Evolutionary conservation across 64 coral and sea anemone species (phyloP).

Genomic region (Dendronephthya gigantea): DNA sequence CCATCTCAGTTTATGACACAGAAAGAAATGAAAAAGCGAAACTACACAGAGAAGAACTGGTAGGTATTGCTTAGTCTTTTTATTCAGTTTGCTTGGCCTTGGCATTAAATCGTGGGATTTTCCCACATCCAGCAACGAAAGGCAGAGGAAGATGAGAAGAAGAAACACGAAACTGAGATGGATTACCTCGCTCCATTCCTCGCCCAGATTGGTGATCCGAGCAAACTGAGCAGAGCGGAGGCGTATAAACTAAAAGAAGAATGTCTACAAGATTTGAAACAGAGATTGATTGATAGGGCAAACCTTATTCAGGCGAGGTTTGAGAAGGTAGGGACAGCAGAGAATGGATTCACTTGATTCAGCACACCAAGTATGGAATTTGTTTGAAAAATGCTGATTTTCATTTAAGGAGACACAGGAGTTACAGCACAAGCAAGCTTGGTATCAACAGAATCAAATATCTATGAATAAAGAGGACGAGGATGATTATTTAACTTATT

Average conservation of each 20-base stretch:
- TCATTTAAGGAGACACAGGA: slow-evolving; percentile 99
- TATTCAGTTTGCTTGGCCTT: too few species aligned
- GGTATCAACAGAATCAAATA: slow-evolving; percentile 98
- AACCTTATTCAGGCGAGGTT: slow-evolving; percentile 98
- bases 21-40: slow-evolving; percentile 96
- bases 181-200: slow-evolving; percentile 94
- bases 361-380: neutral
- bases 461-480: slow-evolving; percentile 98
- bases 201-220: slow-evolving; percentile 95
- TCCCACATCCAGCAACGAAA: slow-evolving; percentile 53
- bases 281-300: slow-evolving; percentile 83
- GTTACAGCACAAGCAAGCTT: slow-evolving; percentile 81
- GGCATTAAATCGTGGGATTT: neutral
- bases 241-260: slow-evolving; percentile 96
- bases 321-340: slow-evolving; percentile 59
- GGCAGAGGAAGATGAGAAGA: slow-evolving; percentile 80
- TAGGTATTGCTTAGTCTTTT: neutral
- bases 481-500: slow-evolving; percentile 96
- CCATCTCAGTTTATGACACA: slow-evolving; percentile 90
- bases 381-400: too few species aligned
- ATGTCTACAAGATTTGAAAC: slow-evolving; percentile 91
- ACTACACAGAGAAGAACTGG: slow-evolving; percentile 79
- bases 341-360: neutral
- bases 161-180: slow-evolving; percentile 88
- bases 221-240: slow-evolving; percentile 55